Evolutionary conservation across 2,113 vertebrate species (phyloP), one percentile per base, ranked within the genome.

Genomic region (Nesoenas mayeri): DNA sequence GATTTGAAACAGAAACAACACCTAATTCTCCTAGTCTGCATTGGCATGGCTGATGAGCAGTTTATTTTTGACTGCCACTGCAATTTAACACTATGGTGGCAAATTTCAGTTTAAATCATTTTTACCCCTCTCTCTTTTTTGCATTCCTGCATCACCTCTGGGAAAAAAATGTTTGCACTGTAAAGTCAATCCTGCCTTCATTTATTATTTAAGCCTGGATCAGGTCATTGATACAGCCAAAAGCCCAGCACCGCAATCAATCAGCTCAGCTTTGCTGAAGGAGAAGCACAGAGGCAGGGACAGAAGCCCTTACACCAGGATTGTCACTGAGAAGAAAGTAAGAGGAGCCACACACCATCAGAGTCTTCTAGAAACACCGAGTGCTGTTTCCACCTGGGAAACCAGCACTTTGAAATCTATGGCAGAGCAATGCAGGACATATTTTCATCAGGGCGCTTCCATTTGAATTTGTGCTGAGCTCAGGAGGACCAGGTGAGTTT

Each of bases 391-490:
- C 44, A 56, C 28, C 2, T 1, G 29, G 65, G 32, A 92, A 88
- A 89, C 11, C 5, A 26, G 67, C 44, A 54, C 51, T 81, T 66
- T 81, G 38, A 88, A 89, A 89, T 40, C 32, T 71, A 54, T 1
- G 0, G 32, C 83, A 86, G 60, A 31, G 61, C 65, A 91, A 42
- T 2, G 38, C 20, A 66, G 51, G 72, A 73, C 32, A 8, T 47
- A 17, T 16, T 82, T 84, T 34, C 70, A 74, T 28, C 70, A 71
- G 38, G 80, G 26, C 51, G 75, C 5, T 24, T 71, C 93, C 89
- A 54, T 44, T 34, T 81, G 74, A 89, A 81, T 86, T 85, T 80
- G 77, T 95, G 89, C 93, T 93, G 80, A 94, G 94, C 80, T 95
- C 91, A 79, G 93, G 80, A 93, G 82, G 61, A 84, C 53, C 40